Conservation (phyloP, 2,113 vertebrate species). For the Microcebus lehilahytsara region DNA sequence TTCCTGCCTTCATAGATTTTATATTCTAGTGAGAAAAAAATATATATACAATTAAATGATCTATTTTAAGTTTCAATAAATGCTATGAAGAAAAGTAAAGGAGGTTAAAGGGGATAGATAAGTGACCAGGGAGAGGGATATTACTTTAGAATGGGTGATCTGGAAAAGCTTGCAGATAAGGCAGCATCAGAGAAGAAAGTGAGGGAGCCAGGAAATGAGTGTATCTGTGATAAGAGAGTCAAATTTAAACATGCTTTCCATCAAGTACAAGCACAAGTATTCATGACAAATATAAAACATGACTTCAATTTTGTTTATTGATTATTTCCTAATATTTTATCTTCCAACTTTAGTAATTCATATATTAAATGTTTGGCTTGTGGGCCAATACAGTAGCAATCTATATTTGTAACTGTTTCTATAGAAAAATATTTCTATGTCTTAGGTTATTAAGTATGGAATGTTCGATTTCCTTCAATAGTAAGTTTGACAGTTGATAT, state of each 20-base stretch:
- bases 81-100: slow-evolving; percentile 32
- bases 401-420: neutral
- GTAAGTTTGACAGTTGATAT: no score
- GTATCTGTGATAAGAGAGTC: neutral
- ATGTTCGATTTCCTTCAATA: no score
- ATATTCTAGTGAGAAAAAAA: neutral
- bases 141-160: neutral
- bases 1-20: neutral
- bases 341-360: slow-evolving; percentile 1
- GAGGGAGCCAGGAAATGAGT: neutral
- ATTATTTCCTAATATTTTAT: slow-evolving; percentile 24
- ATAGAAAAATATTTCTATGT: neutral
- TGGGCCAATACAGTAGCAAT: neutral
- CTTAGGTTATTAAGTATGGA: neutral
- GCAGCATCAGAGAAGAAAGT: neutral
- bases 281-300: slow-evolving; percentile 6
- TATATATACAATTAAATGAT: neutral
- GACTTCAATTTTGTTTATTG: neutral
- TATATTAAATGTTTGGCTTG: neutral
- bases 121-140: neutral
- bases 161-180: neutral
- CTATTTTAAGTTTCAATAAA: neutral
- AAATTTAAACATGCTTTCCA: slow-evolving; percentile 25
- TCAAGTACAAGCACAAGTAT: neutral
- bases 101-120: neutral